Base-by-base conservation (phyloP, 1,140 invertebrate species). In the Philotrypesis tridentata region DNA sequence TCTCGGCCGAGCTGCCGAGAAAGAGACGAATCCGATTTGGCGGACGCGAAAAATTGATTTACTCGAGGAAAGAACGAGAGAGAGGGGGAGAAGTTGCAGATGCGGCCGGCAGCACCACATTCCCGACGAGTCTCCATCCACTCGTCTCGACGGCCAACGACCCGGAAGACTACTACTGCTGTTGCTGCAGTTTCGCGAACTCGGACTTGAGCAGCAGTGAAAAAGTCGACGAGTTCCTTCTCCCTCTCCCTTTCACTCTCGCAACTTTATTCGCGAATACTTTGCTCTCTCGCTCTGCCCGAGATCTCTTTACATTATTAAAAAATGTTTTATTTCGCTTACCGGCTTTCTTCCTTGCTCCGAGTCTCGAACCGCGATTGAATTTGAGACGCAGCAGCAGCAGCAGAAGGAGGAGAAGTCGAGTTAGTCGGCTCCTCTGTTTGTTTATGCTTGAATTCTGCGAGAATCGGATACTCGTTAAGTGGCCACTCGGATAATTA, bases 1-100 rank as follows among this genome's bases (percentile, higher is more conserved):
- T 82, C 78, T 80, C 74, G 17, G 75, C 21, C 60, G 43, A 67
- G 27, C 31, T 14, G 6, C 25, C 31, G 48, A 71, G 71, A 72
- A 80, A 83, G 83, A 83, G 83, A 82, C 27, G 83, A 86, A 86
- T 87, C 68, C 77, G 80, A 85, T 86, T 86, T 83, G 79, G 61
- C 43, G 65, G 73, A 83, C 48, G 83, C 79, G 85, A 84, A 87
- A 85, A 87, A 87, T 85, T 86, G 84, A 86, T 86, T 86, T 87
- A 85, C 82, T 85, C 81, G 71, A 78, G 80, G n/a, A 17, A 55
- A 6, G 21, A n/a, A 17, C 17, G 48, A n/a, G 17, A 55, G 48
- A 55, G 48, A 55, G 48, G 17, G 48, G 2, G 48, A 55, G 48
- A 82, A 86, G 84, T 86, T 85, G 85, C 85, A 85, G 84, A 85